phyloP scores from a whole-genome alignment of 2,113 vertebrate species.

The Phodopus roborovskii region DNA sequence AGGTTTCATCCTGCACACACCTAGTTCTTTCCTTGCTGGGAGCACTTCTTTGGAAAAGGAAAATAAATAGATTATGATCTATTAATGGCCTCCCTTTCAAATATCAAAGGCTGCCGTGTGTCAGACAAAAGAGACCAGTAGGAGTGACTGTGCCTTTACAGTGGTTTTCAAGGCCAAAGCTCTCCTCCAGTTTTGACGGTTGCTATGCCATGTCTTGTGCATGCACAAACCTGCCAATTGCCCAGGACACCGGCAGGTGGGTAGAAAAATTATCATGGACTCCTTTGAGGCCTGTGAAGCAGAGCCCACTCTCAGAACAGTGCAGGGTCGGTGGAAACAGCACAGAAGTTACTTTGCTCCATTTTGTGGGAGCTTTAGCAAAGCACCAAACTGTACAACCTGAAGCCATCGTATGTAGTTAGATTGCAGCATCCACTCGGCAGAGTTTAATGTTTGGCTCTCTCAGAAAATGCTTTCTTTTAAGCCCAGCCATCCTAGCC shows the following conservation, averaged over 20 bases:
- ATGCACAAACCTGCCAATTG: neutral
- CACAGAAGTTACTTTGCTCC: neutral
- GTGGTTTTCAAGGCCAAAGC: slow-evolving; percentile 39
- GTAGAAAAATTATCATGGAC: neutral
- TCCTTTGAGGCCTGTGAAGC: neutral
- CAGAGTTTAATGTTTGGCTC: neutral
- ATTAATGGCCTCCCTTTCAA: slow-evolving; percentile 60
- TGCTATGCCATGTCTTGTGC: neutral
- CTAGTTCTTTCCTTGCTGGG: slow-evolving; percentile 77
- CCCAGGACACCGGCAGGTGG: neutral
- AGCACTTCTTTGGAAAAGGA: slow-evolving; percentile 55
- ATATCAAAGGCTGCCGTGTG: slow-evolving; percentile 68
- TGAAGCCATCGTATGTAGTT: neutral
- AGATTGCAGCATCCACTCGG: neutral
- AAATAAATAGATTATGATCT: slow-evolving; percentile 71
- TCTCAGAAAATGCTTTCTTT: neutral
- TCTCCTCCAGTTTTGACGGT: neutral
- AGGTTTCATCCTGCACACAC: slow-evolving; percentile 61
- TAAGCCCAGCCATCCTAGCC: neutral
- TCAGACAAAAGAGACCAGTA: slow-evolving; percentile 37
- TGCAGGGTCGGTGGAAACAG: neutral
- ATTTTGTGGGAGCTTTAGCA: slow-evolving; percentile 15
- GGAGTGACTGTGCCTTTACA: neutral
- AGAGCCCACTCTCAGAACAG: neutral
- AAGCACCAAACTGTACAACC: neutral